These are phyloP conservation scores for Paratilapia polleni DNA, from an alignment of 2,113 vertebrate species.

Conservation along the genomic window DNA sequence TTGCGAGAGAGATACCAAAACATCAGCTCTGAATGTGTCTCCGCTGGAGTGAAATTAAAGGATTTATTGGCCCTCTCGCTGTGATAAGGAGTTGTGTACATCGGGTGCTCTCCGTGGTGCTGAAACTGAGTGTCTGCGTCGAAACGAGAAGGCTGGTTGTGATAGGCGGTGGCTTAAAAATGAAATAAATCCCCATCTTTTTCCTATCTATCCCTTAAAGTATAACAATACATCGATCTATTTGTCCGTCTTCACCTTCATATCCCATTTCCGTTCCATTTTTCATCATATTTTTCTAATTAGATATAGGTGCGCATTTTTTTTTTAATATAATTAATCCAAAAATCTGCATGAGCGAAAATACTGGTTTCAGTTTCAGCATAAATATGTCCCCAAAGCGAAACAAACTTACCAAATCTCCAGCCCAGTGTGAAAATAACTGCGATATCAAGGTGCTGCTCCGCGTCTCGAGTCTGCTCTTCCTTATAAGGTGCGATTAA, in stretches of 20 bases:
- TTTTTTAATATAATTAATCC: not conserved
- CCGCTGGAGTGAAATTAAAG: not conserved
- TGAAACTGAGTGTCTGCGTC: constrained; percentile 71
- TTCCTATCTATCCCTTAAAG: not conserved
- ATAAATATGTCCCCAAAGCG: not conserved
- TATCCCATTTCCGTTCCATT: not conserved
- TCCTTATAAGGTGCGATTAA: constrained; percentile 20
- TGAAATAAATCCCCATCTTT: not conserved
- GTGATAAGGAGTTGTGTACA: not conserved
- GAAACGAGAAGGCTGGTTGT: constrained; percentile 11
- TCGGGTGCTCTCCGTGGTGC: constrained; percentile 81
- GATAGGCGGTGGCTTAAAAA: constrained; percentile 55
- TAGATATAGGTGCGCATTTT: not conserved
- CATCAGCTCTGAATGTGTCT: not conserved
- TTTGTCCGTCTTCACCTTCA: not conserved
- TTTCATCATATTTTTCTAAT: not conserved
- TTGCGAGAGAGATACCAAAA: not conserved
- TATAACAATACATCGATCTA: not conserved
- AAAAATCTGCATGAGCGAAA: not conserved
- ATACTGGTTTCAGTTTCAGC: not conserved
- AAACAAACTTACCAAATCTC: constrained; percentile 62
- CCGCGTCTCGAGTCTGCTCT: constrained; percentile 33
- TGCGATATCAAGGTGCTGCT: constrained; percentile 54
- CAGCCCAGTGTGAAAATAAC: constrained; percentile 27
- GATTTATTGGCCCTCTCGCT: not conserved